Evolutionary conservation across 2,888 invertebrate species (phyloP), one percentile per base, ranked within the genome.

Genomic region (Shargacucullia verbasci): DNA sequence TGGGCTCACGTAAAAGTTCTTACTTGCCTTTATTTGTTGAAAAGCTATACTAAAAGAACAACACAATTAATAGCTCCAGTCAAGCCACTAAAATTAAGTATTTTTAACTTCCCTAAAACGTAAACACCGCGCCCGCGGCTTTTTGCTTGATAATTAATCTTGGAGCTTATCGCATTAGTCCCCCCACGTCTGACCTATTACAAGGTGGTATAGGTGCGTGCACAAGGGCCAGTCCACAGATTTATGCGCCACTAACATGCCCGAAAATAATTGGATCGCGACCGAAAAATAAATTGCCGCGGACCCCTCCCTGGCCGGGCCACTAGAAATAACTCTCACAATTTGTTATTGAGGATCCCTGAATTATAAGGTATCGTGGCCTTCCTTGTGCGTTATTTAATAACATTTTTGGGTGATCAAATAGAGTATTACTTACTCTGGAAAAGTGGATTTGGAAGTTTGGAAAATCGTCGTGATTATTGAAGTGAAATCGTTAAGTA

Each of bases 201-300:
- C 78, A 64, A 77, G 75, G 73, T 79, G 66, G 70, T 65, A 65
- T 71, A 70, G 70, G 73, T 72, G 75, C 81, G 84, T 83, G 82
- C 81, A 82, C 82, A 72, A 73, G 76, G 74, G 66, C 52, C 66
- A 55, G 64, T 69, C 73, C 79, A 81, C 86, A 88, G 90, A 90
- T 90, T 90, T 88, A 89, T 91, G 85, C 85, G 78, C 80, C 83
- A 86, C 87, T 87, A 90, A 86, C 90, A 84, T 87, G 88, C 88
- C 90, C 87, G 85, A 89, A 92, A 93, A 92, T 92, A 92, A 93
- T 92, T 92, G 92, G 91, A 89, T 86, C 79, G 85, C 85, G 85
- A 87, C 87, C 90, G 90, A 89, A 90, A 91, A 90, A 93, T 92
- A 92, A 91, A 91, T 91, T 86, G 89, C 83, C 78, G 77, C 78